Conservation (phyloP, 2,888 invertebrate species). For the Mamestra brassicae region DNA sequence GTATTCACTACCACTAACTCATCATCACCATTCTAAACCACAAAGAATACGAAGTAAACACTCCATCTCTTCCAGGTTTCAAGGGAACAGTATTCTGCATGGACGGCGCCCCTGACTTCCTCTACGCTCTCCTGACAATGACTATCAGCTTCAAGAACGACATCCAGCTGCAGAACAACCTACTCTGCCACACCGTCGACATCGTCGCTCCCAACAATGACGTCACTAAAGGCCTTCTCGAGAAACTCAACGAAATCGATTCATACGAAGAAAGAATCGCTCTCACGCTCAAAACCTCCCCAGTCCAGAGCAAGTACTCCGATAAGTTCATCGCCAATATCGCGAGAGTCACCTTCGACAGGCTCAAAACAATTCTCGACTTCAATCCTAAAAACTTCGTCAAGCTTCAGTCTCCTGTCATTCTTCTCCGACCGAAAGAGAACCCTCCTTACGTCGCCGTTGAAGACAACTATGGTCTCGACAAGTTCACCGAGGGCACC, state of each 20-base stretch:
- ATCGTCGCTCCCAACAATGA: conserved; percentile 84
- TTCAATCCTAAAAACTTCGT: conserved; percentile 85
- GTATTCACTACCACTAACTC: background rate
- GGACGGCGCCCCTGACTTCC: conserved; percentile 95
- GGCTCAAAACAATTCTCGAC: conserved; percentile 89
- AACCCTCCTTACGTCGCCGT: conserved; percentile 86
- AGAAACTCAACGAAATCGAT: conserved; percentile 88
- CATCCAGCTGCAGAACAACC: conserved; percentile 89
- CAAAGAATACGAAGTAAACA: background rate
- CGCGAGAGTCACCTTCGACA: conserved; percentile 82
- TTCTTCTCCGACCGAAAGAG: conserved; percentile 92
- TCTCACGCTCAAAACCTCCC: conserved; percentile 80
- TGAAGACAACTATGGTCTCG: conserved; percentile 93
- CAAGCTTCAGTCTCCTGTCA: conserved; percentile 91
- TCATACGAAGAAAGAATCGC: conserved; percentile 91
- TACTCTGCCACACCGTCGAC: conserved; percentile 91
- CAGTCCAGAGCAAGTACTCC: conserved; percentile 83
- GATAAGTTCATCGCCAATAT: conserved; percentile 76
- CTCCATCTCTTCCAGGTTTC: conserved; percentile 75
- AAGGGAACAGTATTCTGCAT: conserved; percentile 93
- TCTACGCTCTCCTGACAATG: conserved; percentile 90
- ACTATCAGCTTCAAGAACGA: conserved; percentile 86
- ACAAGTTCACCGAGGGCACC: conserved; percentile 89
- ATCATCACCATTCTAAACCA: background rate
- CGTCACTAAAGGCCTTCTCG: conserved; percentile 78